Evolutionary conservation across 2,888 invertebrate species (phyloP).

Genomic region (Nomada goodeniana): DNA sequence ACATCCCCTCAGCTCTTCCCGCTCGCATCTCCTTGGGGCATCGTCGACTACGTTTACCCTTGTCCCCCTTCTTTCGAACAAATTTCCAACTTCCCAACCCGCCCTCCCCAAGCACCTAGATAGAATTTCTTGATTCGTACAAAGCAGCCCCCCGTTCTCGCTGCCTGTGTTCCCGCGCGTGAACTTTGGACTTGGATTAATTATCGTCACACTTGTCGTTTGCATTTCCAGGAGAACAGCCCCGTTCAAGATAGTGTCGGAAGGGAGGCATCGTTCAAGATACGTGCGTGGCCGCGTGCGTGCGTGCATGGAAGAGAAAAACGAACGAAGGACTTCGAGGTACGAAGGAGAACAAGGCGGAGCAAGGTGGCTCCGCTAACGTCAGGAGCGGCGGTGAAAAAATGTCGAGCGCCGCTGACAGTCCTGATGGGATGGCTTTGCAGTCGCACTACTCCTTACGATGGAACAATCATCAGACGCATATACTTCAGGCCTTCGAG

Average conservation of each 20-base stretch:
- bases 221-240: slow-evolving; percentile 56
- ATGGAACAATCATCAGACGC: slow-evolving; percentile 97
- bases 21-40: no score
- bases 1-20: no score
- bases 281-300: slow-evolving; percentile 58
- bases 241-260: slow-evolving; percentile 48
- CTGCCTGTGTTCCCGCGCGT: no score
- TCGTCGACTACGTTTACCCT: no score
- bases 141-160: no score
- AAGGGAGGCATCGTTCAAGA: slow-evolving; percentile 30
- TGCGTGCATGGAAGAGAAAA: slow-evolving; percentile 75
- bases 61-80: no score
- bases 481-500: slow-evolving; percentile 94
- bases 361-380: slow-evolving; percentile 80
- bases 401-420: slow-evolving; percentile 81
- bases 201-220: not conserved
- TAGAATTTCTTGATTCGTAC: no score
- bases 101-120: no score
- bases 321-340: slow-evolving; percentile 64
- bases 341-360: slow-evolving; percentile 68
- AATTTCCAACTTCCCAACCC: no score
- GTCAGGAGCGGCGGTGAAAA: slow-evolving; percentile 71
- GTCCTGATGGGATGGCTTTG: slow-evolving; percentile 83
- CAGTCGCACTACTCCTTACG: slow-evolving; percentile 95
- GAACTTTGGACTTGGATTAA: not conserved